Base-by-base conservation (phyloP, 2,888 invertebrate species). In the Furcula furcula region DNA sequence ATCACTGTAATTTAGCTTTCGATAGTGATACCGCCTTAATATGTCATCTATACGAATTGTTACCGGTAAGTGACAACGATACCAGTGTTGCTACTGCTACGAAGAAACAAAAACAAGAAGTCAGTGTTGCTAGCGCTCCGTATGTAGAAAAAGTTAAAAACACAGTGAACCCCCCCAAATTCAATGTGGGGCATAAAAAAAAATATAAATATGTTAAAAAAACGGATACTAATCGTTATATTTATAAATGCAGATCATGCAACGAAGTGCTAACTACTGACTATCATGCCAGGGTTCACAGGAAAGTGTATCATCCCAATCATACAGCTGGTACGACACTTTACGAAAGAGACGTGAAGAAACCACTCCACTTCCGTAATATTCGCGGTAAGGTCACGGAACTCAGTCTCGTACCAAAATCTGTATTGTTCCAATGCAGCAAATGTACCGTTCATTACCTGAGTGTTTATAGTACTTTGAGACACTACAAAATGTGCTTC, bases 11-110 rank as follows among this genome's bases (percentile, higher is more conserved):
- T 0, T 48, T 46, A 0, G 57, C 53, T 0, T 77, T 75, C 6
- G 46, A 65, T 0, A 57, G 68, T 21, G 58, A 70, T 2, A 63
- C 57, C 0, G 39, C 59, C 0, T 29, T 77, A 0, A 76, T 76
- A 0, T 68, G 65, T 19, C 77, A 77, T 47, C 13, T 77, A 0
- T 76, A 76, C 5, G 60, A 71, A 9, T 16, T 74, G 0, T n/a
- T 76, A 0, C 59, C 66, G 0, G 18, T 51, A 1, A 66, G 61
- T 13, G 42, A 60, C 3, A 45, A 10, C 7, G 7, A 21, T 7
- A 10, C 23, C 4, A 11, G 9, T 4, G n/a, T 14, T 6, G 7
- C 1, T 4, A 22, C 11, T 3, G 4, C 7, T 7, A 4, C 26
- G 7, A 13, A 25, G 4, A 23, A 23, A 2, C 11, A 12, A 3